Base-by-base conservation (phyloP, 2,888 invertebrate genomes). In the Gymnoscelis rufifasciata region DNA sequence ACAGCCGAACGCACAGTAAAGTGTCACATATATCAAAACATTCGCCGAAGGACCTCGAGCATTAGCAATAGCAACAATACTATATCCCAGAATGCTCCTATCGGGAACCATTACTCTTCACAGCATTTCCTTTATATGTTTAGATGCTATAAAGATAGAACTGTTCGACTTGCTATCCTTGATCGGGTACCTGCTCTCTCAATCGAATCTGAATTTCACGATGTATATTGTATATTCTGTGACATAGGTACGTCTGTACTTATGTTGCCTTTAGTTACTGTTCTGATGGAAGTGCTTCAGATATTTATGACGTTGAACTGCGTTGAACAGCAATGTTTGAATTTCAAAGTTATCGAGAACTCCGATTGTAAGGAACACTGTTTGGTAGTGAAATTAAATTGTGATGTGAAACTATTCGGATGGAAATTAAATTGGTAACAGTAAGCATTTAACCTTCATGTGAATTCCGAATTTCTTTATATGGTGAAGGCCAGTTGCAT, bases 81-180 rank as follows among this genome's bases (percentile, higher is more conserved):
- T 70, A 69, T 74, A 74, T 76, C 72, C 72, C 71, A 72, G 74
- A 78, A 77, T 76, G 74, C 73, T 78, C 75, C 77, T 80, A 82
- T 80, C 79, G 79, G 69, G 71, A 52, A 59, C 81, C 79, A 82
- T 83, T 77, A 80, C 71, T 83, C 82, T 79, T 77, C 71, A 38
- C 60, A 65, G 60, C 69, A 77, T 81, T 80, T 78, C 78, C 81
- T 81, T 80, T 79, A 81, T 76, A 78, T 73, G 78, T 73, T 73
- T 66, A 71, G 82, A 82, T 81, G 78, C 78, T 71, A 79, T 83
- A 80, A 81, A 83, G 83, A 81, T 83, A 81, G 66, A 63, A 65
- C 68, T 70, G 71, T 64, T 72, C 64, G 62, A 64, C 68, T 64
- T 65, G 72, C 71, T 78, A 78, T 78, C 75, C 65, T 64, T 70